A percentile compares a stretch with the other conserved stretches of the same genome.
phyloP scores from a whole-genome alignment of 2,797 vertebrate genomes.

The Spatula clypeata region DNA sequence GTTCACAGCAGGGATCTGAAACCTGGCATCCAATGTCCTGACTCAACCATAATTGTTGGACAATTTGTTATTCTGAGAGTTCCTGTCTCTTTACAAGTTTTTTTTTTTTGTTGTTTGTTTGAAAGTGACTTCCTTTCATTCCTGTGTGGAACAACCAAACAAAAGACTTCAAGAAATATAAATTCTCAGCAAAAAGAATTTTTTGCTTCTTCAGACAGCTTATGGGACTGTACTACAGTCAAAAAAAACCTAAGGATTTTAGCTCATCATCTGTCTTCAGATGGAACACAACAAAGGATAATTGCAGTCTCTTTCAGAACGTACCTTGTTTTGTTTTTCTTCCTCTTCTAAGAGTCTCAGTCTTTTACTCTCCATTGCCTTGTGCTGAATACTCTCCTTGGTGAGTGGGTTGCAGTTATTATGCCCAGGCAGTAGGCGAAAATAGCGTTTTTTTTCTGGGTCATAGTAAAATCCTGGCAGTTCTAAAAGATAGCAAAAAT shows the following conservation, averaged over 20 bases:
- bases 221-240: neutral
- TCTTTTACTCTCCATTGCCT: constrained; percentile 88
- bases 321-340: constrained; percentile 88
- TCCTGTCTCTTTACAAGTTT: neutral
- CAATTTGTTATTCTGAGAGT: constrained; percentile 3
- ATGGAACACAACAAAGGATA: neutral
- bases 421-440: constrained; percentile 94
- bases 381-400: constrained; percentile 88
- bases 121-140: neutral
- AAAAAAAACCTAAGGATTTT: neutral
- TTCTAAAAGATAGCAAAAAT: constrained; percentile 80
- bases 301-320: neutral
- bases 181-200: neutral
- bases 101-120: neutral
- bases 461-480: constrained; percentile 98
- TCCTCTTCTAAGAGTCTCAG: constrained; percentile 91
- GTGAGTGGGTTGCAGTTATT: constrained; percentile 98
- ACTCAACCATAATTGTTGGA: neutral
- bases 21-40: neutral
- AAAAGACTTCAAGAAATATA: neutral
- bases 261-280: neutral
- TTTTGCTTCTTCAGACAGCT: neutral
- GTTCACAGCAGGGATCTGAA: neutral
- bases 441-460: constrained; percentile 95
- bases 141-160: neutral